Percentiles rank a stretch among this genome's conserved stretches.
These are phyloP conservation scores for Agrochola litura DNA, from an alignment of 2,888 invertebrate genomes.

Conservation along the genomic window DNA sequence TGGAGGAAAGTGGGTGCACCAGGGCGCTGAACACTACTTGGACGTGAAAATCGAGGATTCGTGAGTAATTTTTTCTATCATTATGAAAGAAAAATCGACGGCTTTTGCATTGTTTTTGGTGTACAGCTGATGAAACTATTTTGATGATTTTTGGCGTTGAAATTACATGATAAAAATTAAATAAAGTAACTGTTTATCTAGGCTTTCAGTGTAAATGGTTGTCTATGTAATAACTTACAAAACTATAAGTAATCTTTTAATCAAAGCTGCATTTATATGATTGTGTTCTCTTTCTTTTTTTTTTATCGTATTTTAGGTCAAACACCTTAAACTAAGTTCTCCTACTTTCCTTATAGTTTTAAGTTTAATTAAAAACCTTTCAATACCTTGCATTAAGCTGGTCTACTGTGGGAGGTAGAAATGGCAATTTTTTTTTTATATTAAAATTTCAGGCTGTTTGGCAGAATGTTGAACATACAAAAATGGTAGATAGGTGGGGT, in stretches of 20 bases:
- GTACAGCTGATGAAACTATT: not conserved
- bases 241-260: not conserved
- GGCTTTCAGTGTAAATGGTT: not conserved
- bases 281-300: not conserved
- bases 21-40: conserved; percentile 85
- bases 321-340: not conserved
- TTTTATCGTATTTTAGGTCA: not conserved
- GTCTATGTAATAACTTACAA: too few relatives aligned
- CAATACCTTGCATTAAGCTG: too few relatives aligned
- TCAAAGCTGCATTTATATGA: not conserved
- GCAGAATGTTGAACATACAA: too few relatives aligned
- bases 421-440: too few relatives aligned
- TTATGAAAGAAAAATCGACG: not conserved
- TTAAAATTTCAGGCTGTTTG: too few relatives aligned
- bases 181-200: not conserved
- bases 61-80: conserved; percentile 65
- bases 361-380: too few relatives aligned
- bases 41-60: conserved; percentile 72
- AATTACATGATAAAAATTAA: not conserved
- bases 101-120: not conserved
- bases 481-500: too few relatives aligned
- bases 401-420: too few relatives aligned
- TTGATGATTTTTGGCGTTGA: not conserved
- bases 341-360: not conserved
- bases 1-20: conserved; percentile 87